Base-by-base conservation (phyloP, 2,113 vertebrate species). In the Ariopsis seemanni region DNA sequence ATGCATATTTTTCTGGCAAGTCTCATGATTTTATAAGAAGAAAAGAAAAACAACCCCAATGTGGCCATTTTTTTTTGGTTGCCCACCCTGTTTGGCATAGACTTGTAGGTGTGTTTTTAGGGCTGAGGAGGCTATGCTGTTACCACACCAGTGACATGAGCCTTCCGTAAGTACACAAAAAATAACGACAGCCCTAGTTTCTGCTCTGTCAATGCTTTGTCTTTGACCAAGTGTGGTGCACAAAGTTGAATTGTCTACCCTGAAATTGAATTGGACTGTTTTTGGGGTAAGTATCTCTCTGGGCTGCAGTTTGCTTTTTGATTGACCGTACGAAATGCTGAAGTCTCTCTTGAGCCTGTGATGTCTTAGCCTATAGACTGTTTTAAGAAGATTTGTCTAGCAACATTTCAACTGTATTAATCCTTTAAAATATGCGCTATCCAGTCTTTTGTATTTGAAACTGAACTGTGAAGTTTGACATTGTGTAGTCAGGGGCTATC, bases 81-180 rank as follows among this genome's bases (percentile, higher is more conserved):
- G 95, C 96, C 96, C 95, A 94, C 97, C 96, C 95, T 97, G 96
- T 95, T 96, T 96, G 96, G 94, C 89, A 92, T 97, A 97, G 97
- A 94, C 96, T 95, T 94, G 91, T 98, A 97, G 97, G 94, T 96
- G 81, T 81, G 79, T 87, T 87, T 87, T 90, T 96, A 97, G 97
- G 95, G 94, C 97, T 96, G 96, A 96, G 96, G 96, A 96, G 96
- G 95, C 95, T 96, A 95, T 96, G 96, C 97, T 96, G 96, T 97
- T 94, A 15, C 97, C 93, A 96, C 97, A 95, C 95, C 97, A 96
- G 95, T 97, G 96, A 97, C 95, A 95, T 96, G 97, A 97, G 97
- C 96, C 96, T 97, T 97, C 96, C 97, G 98, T 99, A 99, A 99
- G 98, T 99, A 99, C 55, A 30, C 1, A 89, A 92, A 90, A 82